These are phyloP conservation scores for Smutsia temminckii DNA, from an alignment of 2,797 vertebrate species.

Conservation along the genomic window DNA sequence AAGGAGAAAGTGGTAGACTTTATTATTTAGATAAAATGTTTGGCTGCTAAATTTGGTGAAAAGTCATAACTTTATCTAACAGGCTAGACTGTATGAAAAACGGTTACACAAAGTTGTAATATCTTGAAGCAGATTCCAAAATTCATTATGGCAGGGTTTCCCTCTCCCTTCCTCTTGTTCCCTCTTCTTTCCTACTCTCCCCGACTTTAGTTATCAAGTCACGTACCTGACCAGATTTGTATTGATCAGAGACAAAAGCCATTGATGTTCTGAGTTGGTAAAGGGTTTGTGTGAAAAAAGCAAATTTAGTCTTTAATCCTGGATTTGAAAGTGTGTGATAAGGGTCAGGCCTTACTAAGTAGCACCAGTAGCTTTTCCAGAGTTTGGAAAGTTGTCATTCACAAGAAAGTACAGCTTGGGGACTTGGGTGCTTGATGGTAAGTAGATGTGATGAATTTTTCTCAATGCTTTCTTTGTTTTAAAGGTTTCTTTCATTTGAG, in stretches of 20 bases:
- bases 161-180: neutral
- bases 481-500: neutral
- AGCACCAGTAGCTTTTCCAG: neutral
- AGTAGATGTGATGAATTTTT: neutral
- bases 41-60: slow-evolving; percentile 18
- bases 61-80: neutral
- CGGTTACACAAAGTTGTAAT: neutral
- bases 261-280: neutral
- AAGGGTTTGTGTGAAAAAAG: neutral
- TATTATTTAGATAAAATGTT: neutral
- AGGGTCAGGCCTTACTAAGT: neutral
- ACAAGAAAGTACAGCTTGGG: neutral
- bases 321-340: neutral
- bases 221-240: neutral
- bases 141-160: neutral
- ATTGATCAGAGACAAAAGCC: neutral
- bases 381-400: neutral
- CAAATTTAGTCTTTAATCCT: neutral
- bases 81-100: neutral
- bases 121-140: neutral
- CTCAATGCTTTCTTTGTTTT: neutral
- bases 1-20: slow-evolving; percentile 2
- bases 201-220: neutral
- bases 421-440: neutral
- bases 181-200: too few relatives aligned